Percentiles rank a stretch among this genome's conserved stretches.
Conservation (phyloP, 2,888 invertebrate genomes). For the Callimorpha dominula region DNA sequence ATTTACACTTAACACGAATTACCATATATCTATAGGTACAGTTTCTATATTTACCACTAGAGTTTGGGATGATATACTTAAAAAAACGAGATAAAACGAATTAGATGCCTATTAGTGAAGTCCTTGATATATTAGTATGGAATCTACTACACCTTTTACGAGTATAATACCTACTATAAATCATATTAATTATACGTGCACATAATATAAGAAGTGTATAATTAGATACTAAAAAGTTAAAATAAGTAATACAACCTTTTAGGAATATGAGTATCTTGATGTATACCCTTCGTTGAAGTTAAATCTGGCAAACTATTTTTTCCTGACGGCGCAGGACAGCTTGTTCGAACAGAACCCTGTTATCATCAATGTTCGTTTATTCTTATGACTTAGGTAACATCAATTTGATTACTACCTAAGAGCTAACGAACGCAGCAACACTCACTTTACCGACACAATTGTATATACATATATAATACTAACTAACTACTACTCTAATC, state of each 20-base stretch:
- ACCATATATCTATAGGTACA: too few species aligned
- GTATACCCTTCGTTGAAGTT: constrained; percentile 51
- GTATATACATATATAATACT: background rate
- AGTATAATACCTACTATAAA: background rate
- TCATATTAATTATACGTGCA: background rate
- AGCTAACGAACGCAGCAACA: background rate
- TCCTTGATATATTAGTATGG: too few species aligned
- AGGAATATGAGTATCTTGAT: constrained; percentile 47
- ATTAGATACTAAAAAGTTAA: too few species aligned
- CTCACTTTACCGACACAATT: background rate
- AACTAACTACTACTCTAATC: too few species aligned
- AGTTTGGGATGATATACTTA: too few species aligned
- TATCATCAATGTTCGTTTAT: constrained; percentile 4
- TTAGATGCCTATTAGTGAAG: too few species aligned
- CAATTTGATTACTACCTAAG: background rate
- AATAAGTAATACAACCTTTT: constrained; percentile 54
- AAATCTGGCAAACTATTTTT: constrained; percentile 71
- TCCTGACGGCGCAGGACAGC: constrained; percentile 58
- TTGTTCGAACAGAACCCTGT: constrained; percentile 58
- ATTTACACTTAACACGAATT: background rate
- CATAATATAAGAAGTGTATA: background rate
- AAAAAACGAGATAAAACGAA: too few species aligned
- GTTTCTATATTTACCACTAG: too few species aligned
- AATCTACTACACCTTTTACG: too few species aligned
- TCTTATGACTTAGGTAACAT: background rate